Evolutionary conservation across 2,797 vertebrate species (phyloP).

Genomic region (Arrhamphus sclerolepis): DNA sequence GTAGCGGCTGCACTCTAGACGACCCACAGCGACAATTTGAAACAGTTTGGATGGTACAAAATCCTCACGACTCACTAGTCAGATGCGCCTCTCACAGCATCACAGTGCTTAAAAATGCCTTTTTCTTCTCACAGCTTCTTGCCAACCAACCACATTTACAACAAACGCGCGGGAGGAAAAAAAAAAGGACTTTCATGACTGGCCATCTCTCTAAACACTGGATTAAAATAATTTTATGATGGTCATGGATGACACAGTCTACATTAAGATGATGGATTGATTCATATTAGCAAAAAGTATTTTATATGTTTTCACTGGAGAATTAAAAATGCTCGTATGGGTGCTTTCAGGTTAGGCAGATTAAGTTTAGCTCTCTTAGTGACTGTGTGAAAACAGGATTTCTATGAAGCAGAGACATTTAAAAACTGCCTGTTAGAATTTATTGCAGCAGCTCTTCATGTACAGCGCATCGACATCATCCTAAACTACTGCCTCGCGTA

Average conservation of each 20-base stretch:
- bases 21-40: conserved; percentile 41
- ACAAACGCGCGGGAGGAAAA: too few relatives aligned
- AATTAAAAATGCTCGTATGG: conserved; percentile 69
- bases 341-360: conserved; percentile 66
- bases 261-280: conserved; percentile 71
- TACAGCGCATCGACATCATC: conserved; percentile 28
- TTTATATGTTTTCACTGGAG: conserved; percentile 77
- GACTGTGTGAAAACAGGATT: conserved; percentile 13
- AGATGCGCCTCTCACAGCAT: conserved; percentile 44
- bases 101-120: conserved; percentile 58
- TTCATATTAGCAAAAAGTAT: conserved; percentile 38
- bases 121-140: conserved; percentile 45
- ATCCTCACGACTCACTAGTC: conserved; percentile 43
- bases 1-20: conserved; percentile 41
- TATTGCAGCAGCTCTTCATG: conserved; percentile 27
- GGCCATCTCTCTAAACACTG: conserved; percentile 78
- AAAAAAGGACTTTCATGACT: conserved; percentile 66
- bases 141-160: conserved; percentile 20
- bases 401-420: too few relatives aligned
- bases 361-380: conserved; percentile 29
- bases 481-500: conserved; percentile 34
- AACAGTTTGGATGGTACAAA: conserved; percentile 50
- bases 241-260: conserved; percentile 70
- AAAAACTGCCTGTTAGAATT: conserved; percentile 18
- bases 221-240: conserved; percentile 62